phyloP scores from a whole-genome alignment of 1,140 invertebrate genomes.

The Macrobrachium nipponense region DNA sequence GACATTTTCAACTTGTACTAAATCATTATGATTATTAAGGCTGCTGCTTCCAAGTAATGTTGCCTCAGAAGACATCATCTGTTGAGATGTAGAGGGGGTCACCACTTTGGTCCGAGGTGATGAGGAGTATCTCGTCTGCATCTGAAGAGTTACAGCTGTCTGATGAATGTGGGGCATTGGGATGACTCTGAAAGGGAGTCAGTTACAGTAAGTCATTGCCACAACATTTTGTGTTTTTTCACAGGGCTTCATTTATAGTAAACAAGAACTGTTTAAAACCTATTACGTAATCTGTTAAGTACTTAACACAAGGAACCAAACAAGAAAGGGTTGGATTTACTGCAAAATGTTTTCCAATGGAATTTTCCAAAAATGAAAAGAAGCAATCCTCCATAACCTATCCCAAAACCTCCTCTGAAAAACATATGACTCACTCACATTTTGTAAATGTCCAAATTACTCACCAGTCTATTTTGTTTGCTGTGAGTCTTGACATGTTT shows the following conservation, averaged over 20 bases:
- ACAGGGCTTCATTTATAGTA: no score
- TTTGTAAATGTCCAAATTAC: constrained; percentile 50
- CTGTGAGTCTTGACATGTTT: constrained; percentile 87
- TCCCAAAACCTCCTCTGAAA: constrained; percentile 21
- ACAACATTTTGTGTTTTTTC: no score
- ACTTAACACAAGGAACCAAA: neutral
- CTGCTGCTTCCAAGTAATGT: constrained; percentile 21
- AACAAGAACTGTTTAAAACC: no score
- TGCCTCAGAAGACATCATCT: constrained; percentile 34
- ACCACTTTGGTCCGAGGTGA: constrained; percentile 48
- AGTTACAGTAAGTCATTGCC: neutral
- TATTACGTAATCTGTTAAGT: neutral
- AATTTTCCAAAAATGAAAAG: neutral
- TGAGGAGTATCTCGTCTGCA: constrained; percentile 52
- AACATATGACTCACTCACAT: constrained; percentile 34
- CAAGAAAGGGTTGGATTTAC: neutral
- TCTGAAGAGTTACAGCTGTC: constrained; percentile 55
- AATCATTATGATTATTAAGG: neutral
- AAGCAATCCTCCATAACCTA: constrained; percentile 48
- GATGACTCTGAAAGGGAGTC: constrained; percentile 26
- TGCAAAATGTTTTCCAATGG: neutral
- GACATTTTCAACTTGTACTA: no score
- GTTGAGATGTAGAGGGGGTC: constrained; percentile 51
- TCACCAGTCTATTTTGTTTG: constrained; percentile 62
- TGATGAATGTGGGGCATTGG: constrained; percentile 37